phyloP scores from a whole-genome alignment of 35 echinoderm and acorn worm genomes.

The Ophioderma brevispina region DNA sequence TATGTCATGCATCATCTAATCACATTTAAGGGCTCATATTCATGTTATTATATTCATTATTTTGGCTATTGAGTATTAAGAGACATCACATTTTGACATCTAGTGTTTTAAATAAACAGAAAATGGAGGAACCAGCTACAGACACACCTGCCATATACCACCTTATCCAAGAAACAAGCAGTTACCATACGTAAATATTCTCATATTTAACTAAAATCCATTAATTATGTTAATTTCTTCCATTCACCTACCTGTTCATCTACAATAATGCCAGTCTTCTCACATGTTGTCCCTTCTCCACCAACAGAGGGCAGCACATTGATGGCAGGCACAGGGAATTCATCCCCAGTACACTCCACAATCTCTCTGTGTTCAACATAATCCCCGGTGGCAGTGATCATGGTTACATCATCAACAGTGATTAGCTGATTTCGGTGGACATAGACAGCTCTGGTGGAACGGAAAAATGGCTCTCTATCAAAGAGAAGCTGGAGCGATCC shows the following conservation, averaged over 20 bases:
- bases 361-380: not conserved
- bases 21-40: too few species aligned
- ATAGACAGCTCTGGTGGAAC: slow-evolving; percentile 27
- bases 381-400: not conserved
- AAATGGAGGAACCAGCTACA: too few species aligned
- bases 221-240: too few species aligned
- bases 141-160: too few species aligned
- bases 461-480: slow-evolving; percentile 51
- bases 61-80: too few species aligned
- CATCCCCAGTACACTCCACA: slow-evolving; percentile 36
- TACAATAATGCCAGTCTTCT: slow-evolving; percentile 46
- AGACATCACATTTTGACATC: too few species aligned
- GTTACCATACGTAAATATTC: too few species aligned
- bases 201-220: too few species aligned
- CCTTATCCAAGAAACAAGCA: too few species aligned
- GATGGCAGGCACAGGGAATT: slow-evolving; percentile 43
- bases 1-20: too few species aligned
- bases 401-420: slow-evolving; percentile 56
- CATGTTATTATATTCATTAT: too few species aligned
- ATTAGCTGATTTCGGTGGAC: slow-evolving; percentile 73
- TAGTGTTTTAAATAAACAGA: too few species aligned
- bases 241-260: slow-evolving; percentile 78
- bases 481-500: slow-evolving; percentile 69
- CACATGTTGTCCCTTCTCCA: slow-evolving; percentile 12
- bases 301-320: slow-evolving; percentile 18